Evolutionary conservation across 2,888 invertebrate genomes (phyloP), one percentile per base, ranked within the genome.

Genomic region (Odontocolon sp.): DNA sequence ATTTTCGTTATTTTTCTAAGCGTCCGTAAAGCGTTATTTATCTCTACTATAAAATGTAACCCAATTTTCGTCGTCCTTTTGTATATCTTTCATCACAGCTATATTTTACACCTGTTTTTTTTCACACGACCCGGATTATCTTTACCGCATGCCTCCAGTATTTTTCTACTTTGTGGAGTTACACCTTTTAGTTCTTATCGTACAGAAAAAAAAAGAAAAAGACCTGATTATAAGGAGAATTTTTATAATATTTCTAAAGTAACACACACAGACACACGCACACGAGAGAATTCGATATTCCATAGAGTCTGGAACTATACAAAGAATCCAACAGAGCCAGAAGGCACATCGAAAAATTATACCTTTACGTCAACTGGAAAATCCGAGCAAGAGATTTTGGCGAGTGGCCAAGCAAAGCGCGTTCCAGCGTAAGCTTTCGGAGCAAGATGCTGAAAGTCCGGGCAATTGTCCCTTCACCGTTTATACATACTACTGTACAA

Each of bases 301-400:
- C n/a, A n/a, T n/a, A n/a, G n/a, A n/a, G n/a, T n/a, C n/a, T n/a
- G n/a, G n/a, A n/a, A n/a, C n/a, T n/a, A n/a, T n/a, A n/a, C n/a
- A 23, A 18, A 28, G 16, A 47, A 26, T 18, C 23, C 23, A 63
- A 23, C 50, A 9, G n/a, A 4, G 47, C 36, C 50, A 36, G 63
- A 47, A 67, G 66, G 54, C 54, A 54, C 38, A 54, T 61, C 38
- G 71, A 76, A 52, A 71, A 71, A 67, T 76, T 71, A 75, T 76
- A 77, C 67, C 63, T 50, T 72, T 40, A 28, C 72, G 77, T 72
- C 63, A 72, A 72, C 72, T 72, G 68, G 72, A 77, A 77, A 77
- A 77, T 77, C 77, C 77, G 72, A 68, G 71, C 61, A 67, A 50
- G 56, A 33, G 47, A 63, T 68, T 72, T 56, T 77, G 77, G 77